These are phyloP conservation scores for Xanthostigma xanthostigma DNA, from an alignment of 2,888 invertebrate genomes.

Conservation along the genomic window DNA sequence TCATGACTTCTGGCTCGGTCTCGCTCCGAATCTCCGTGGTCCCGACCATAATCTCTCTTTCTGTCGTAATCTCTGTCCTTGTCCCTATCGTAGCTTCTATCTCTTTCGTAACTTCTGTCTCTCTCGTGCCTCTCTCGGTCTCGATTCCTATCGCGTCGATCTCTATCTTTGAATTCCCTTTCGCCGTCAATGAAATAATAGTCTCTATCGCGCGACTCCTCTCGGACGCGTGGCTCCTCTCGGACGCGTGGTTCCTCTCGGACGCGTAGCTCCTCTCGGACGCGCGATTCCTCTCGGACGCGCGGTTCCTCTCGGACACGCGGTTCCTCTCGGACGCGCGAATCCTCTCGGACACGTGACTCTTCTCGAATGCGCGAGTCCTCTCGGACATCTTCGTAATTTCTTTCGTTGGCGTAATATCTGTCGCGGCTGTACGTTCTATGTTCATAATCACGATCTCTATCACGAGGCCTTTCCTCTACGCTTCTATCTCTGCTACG, in stretches of 20 bases:
- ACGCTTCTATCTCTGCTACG: not conserved
- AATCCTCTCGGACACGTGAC: not conserved
- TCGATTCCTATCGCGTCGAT: slow-evolving; percentile 19
- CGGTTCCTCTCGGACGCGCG: slow-evolving; percentile 19
- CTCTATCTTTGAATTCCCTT: slow-evolving; percentile 17
- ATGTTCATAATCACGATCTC: slow-evolving; percentile 3
- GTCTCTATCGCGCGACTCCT: slow-evolving; percentile 21
- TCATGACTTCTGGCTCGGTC: slow-evolving; percentile 10
- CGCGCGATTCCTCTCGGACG: slow-evolving; percentile 18
- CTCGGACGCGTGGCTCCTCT: slow-evolving; percentile 16
- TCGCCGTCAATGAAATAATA: slow-evolving; percentile 17
- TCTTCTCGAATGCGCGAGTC: slow-evolving; percentile 22
- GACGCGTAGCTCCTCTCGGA: slow-evolving; percentile 17
- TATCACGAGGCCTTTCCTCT: not conserved
- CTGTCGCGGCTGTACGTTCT: slow-evolving; percentile 6
- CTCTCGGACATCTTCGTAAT: slow-evolving; percentile 17
- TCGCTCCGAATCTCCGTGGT: slow-evolving; percentile 16
- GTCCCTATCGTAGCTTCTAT: slow-evolving; percentile 21
- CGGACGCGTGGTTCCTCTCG: slow-evolving; percentile 18
- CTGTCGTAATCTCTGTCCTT: slow-evolving; percentile 21
- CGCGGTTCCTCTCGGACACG: too few species aligned
- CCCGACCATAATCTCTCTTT: slow-evolving; percentile 26
- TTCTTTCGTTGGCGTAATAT: slow-evolving; percentile 17
- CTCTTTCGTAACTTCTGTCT: slow-evolving; percentile 18
- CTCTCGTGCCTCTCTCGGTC: slow-evolving; percentile 20